These are phyloP conservation scores for Cacatua alba DNA, from an alignment of 2,113 vertebrate genomes.

Conservation along the genomic window DNA sequence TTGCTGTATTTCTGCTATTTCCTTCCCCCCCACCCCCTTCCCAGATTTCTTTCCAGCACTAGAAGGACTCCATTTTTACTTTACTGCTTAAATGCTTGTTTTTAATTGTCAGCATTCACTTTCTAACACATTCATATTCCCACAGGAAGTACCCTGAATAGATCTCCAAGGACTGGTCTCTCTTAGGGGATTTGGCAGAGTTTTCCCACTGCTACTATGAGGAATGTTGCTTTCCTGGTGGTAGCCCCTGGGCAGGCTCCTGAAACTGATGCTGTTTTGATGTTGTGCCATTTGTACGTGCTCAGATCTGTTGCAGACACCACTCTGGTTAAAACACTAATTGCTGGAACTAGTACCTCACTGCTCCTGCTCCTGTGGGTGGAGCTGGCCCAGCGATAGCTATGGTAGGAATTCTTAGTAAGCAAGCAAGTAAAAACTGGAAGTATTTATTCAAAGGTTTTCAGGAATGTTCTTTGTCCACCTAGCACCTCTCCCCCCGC, in stretches of 20 bases:
- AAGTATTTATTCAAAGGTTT: conserved; percentile 52
- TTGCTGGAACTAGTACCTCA: conserved; percentile 36
- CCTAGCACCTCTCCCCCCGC: not conserved
- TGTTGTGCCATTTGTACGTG: conserved; percentile 49
- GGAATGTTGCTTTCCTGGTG: conserved; percentile 61
- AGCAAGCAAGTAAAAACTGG: conserved; percentile 66
- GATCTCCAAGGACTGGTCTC: not conserved
- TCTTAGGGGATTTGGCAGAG: conserved; percentile 18
- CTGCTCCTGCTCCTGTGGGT: conserved; percentile 13
- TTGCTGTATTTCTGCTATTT: not conserved
- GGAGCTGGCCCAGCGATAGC: conserved; percentile 21
- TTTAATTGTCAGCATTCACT: conserved; percentile 4
- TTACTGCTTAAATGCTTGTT: not conserved
- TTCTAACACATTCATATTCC: not conserved
- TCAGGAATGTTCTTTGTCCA: conserved; percentile 61
- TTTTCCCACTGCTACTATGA: not conserved
- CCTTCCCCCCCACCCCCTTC: not conserved
- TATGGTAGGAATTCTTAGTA: conserved; percentile 61
- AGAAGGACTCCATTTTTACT: not conserved
- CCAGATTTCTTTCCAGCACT: not conserved
- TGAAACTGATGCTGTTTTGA: conserved; percentile 44
- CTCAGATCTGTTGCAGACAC: conserved; percentile 63
- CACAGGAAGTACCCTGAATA: conserved; percentile 3
- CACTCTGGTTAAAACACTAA: conserved; percentile 50
- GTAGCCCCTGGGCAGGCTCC: conserved; percentile 45